Evolutionary conservation across 1,140 invertebrate genomes (phyloP), one percentile per base, ranked within the genome.

Genomic region (Dendroctonus ponderosae): DNA sequence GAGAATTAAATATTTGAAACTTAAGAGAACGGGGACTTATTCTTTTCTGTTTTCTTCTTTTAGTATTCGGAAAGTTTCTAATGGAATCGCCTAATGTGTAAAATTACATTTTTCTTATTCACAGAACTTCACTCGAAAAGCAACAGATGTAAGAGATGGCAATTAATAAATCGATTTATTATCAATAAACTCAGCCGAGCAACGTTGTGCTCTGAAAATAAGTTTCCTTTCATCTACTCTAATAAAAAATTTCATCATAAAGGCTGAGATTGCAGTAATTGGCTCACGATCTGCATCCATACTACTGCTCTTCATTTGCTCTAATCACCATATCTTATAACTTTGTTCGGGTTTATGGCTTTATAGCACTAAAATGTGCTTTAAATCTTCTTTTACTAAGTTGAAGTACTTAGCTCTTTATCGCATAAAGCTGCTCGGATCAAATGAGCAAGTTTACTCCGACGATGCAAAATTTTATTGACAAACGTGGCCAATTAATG

Each of bases 341-440:
- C 42, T 53, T 54, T 15, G 49, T 48, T n/a, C 59, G 26, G 48
- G 50, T 62, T 62, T 62, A 62, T 63, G 61, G 37, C 41, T 46
- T 46, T 50, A 54, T 46, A 37, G 38, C 50, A 14, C 50, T 54
- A 44, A 54, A 63, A 63, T 63, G 54, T 54, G 61, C 8, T 63
- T 44, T 51, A 50, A n/a, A 44, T 63, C 39, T 54, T 38, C 9
- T 44, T 60, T 53, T 54, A 63, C 61, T 54, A 63, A 63, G 61
- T 63, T 44, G 50, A 54, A 26, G 50, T 52, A 63, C 61, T 63
- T 54, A 63, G 42, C 50, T 54, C 51, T 63, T 54, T 63, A 63
- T 63, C 61, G 50, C 41, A 52, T 63, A 54, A 63, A 42, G 41
- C 51, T 42, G 49, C 46, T 54, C 38, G 40, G 40, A 37, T 63